These are phyloP conservation scores for Troides aeacus DNA, from an alignment of 2,888 invertebrate genomes.

Conservation along the genomic window DNA sequence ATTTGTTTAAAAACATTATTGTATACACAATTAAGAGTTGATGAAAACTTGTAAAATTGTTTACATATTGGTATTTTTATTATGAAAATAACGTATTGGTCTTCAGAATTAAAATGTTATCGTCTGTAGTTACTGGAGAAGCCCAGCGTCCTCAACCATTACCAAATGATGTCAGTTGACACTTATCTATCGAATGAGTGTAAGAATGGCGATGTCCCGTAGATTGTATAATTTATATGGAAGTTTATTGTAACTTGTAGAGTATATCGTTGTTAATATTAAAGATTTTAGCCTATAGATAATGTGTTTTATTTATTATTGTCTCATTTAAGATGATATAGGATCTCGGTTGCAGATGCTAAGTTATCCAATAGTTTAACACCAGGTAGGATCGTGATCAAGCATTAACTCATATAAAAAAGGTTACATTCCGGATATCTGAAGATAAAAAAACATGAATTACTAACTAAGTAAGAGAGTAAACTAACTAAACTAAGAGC, in stretches of 20 bases:
- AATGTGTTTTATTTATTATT: conserved; percentile 48
- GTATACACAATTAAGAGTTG: no score
- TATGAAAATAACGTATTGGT: background rate
- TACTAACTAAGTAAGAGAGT: no score
- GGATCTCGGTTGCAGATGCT: no score
- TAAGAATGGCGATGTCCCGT: conserved; percentile 40
- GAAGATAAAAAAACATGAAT: no score
- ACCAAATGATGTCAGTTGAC: conserved; percentile 36
- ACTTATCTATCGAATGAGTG: conserved; percentile 33
- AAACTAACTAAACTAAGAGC: no score
- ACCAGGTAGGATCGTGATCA: no score
- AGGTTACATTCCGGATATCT: no score
- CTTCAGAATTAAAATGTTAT: conserved; percentile 1
- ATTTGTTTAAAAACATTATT: background rate
- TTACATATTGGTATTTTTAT: background rate
- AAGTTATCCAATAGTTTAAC: no score
- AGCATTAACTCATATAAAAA: no score
- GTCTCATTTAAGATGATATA: background rate
- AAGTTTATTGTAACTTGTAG: conserved; percentile 73
- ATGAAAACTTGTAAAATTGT: background rate
- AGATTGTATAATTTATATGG: conserved; percentile 59
- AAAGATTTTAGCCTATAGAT: conserved; percentile 75
- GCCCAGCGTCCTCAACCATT: conserved; percentile 18
- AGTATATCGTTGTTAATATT: conserved; percentile 79
- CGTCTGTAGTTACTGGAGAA: conserved; percentile 16